Percentiles rank a stretch among this genome's conserved stretches.
Conservation (phyloP, 2,797 vertebrate genomes). For the Erithacus rubecula region DNA sequence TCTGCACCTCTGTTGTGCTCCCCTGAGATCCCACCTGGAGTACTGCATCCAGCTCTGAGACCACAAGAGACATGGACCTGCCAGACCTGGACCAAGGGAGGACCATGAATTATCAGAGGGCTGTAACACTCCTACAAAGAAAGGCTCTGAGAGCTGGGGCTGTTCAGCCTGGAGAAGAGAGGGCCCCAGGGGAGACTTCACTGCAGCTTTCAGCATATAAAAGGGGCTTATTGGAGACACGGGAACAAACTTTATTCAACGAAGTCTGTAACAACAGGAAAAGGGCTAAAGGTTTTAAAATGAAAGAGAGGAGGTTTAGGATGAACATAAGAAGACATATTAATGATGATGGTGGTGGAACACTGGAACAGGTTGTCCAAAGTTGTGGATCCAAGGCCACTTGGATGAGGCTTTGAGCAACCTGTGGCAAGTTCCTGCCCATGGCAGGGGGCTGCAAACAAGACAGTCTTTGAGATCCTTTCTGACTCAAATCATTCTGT, state of each 20-base stretch:
- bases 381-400: background rate
- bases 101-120: background rate
- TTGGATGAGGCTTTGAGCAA: background rate
- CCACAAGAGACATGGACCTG: background rate
- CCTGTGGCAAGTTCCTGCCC: background rate
- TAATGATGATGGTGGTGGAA: background rate
- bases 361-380: background rate
- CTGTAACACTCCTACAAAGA: background rate
- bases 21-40: background rate
- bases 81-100: background rate
- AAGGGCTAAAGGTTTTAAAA: background rate
- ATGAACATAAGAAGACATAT: background rate
- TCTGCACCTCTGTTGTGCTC: background rate
- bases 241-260: background rate
- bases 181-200: background rate
- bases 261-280: background rate
- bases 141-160: background rate
- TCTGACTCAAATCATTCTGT: background rate
- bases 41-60: background rate
- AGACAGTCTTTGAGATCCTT: background rate
- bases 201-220: background rate
- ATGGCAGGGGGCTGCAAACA: accelerated
- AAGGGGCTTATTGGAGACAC: background rate
- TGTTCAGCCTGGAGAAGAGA: background rate
- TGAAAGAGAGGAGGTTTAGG: background rate